Base-by-base conservation (phyloP, 2,113 vertebrate genomes). In the Theristicus caerulescens region DNA sequence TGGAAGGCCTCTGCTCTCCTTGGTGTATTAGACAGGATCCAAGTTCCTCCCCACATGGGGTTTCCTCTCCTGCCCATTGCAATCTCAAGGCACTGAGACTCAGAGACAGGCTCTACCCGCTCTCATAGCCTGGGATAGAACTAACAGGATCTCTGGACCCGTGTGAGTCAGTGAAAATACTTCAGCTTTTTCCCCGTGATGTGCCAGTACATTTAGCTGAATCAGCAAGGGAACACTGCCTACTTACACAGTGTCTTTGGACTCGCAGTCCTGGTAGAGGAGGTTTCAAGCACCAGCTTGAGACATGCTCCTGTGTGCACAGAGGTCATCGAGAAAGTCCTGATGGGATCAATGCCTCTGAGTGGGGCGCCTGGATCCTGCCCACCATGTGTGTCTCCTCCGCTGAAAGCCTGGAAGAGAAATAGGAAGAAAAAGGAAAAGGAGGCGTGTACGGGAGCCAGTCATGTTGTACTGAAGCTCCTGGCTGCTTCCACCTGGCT, bases 141-240 rank as follows among this genome's bases (percentile, higher is more conserved):
- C 67, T 86, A 46, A 69, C 76, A 93, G 86, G 78, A 90, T 82
- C 65, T 92, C 77, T 71, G 88, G 70, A 83, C 64, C 49, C 1
- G 0, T 76, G 31, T 91, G 91, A 96, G 88, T 95, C 90, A 92
- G 83, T 70, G 73, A 91, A 95, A 95, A 89, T 27, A 59, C 78
- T 94, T 92, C 51, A 87, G 62, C 70, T 80, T 86, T 79, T 95
- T 44, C 47, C 62, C 77, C 1, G 1, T 58, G 74, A 58, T 80
- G 90, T 90, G 87, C 82, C 57, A 83, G 76, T 62, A 42, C 3
- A 0, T 91, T 88, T 44, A 92, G 94, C 94, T 97, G 94, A 96
- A 66, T 97, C 96, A 97, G 94, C 94, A 94, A 49, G 74, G 78
- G 66, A 96, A 90, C 29, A 26, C 71, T 93, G 85, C 86, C 84